These are phyloP conservation scores for Cassiopea andromeda DNA, from an alignment of 30 jellyfish, hydroid and myxozoan species.

Conservation along the genomic window DNA sequence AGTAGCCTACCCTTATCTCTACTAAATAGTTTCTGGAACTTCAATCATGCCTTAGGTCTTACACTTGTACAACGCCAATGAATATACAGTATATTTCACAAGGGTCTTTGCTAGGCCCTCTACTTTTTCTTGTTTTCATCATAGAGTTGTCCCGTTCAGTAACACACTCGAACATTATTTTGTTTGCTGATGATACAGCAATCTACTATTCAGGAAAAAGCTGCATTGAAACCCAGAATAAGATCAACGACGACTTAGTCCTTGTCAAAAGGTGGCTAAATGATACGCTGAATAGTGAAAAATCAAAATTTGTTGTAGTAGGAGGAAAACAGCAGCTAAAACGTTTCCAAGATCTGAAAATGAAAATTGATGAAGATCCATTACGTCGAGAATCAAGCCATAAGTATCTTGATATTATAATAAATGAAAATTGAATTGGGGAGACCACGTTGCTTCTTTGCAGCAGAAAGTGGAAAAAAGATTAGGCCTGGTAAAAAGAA, in stretches of 20 bases:
- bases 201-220: conserved; percentile 68
- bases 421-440: conserved; percentile 41
- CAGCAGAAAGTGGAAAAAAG: conserved; percentile 66
- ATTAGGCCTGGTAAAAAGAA: conserved; percentile 59
- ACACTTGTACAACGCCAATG: no score
- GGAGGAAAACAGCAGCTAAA: conserved; percentile 74
- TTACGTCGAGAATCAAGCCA: conserved; percentile 63
- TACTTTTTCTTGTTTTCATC: conserved; percentile 73
- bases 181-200: conserved; percentile 80
- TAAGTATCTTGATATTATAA: conserved; percentile 35
- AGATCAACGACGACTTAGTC: conserved; percentile 58
- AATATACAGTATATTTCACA: conserved; percentile 72
- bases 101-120: conserved; percentile 71
- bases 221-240: conserved; percentile 79
- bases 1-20: no score
- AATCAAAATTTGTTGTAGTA: conserved; percentile 74
- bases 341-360: conserved; percentile 69
- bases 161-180: conserved; percentile 65
- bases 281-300: conserved; percentile 67
- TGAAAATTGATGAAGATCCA: conserved; percentile 56
- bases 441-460: conserved; percentile 49
- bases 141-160: conserved; percentile 79
- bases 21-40: no score
- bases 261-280: conserved; percentile 59
- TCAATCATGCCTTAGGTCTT: no score